Base-by-base conservation (phyloP, 2,113 vertebrate species). In the Leptocoma aspasia region DNA sequence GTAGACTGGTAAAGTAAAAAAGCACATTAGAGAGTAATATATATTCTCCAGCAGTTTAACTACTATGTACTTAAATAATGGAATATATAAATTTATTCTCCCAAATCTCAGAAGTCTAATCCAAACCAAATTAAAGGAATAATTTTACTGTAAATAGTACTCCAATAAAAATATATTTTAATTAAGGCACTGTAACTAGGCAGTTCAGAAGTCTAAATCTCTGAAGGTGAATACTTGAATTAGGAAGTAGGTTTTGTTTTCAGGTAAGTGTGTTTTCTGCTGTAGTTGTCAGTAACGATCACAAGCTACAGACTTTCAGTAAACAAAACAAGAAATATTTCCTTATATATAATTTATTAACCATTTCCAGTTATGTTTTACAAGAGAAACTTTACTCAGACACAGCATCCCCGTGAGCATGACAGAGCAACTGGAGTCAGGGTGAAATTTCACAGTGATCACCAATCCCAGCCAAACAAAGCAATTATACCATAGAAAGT, bases 281-380 rank as follows among this genome's bases (percentile, higher is more conserved):
- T 90, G 21, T 94, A 81, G 86, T 84, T 92, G 77, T 83, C 37
- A 80, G 31, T 69, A 57, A 83, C 6, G 7, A 94, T 90, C 64
- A 70, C 69, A 92, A 50, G 86, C 49, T 92, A 73, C 57, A 91
- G 60, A 20, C 15, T 91, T 91, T 78, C 63, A 77, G 79, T 73
- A 75, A 95, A 94, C 50, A 64, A 69, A 95, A 66, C 18, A 76
- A 89, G 82, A 95, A 93, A 88, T 56, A 82, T 72, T 93, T 81
- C 41, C 49, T 95, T 82, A 92, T 92, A 86, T 80, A 96, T 95
- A 95, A 96, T 97, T 96, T 94, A 96, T 97, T 97, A 95, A 97
- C 77, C 54, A 88, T 93, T 97, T 95, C 72, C 84, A 89, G 89
- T 94, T 96, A 88, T 82, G 84, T 85, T 94, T 94, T 95, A 83